These are phyloP conservation scores for Mercenaria mercenaria DNA, from an alignment of 1,140 invertebrate genomes.

Conservation along the genomic window DNA sequence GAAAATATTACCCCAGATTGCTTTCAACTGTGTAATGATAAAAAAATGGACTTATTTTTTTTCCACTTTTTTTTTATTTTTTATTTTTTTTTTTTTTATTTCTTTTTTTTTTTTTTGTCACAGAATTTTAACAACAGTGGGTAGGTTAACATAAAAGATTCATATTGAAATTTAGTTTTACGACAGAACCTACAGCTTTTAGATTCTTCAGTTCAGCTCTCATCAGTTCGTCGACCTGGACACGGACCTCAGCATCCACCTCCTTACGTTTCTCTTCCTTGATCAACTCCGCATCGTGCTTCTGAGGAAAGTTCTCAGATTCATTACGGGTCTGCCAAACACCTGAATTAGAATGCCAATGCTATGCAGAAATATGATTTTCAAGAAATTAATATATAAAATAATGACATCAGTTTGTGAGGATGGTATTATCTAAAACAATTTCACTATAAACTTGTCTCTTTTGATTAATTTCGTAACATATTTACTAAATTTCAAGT, in stretches of 20 bases:
- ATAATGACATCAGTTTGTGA: neutral
- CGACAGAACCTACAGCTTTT: slow-evolving; percentile 87
- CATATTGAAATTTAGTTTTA: too few species aligned
- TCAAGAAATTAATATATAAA: neutral
- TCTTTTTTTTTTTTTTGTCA: too few species aligned
- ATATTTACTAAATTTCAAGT: too few species aligned
- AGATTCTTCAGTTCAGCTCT: slow-evolving; percentile 93
- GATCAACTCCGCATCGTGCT: slow-evolving; percentile 92
- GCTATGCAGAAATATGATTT: too few species aligned
- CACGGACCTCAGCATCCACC: slow-evolving; percentile 94
- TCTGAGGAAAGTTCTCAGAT: slow-evolving; percentile 89
- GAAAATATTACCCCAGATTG: too few species aligned
- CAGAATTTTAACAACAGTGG: too few species aligned
- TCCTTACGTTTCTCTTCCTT: slow-evolving; percentile 92
- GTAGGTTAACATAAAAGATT: too few species aligned
- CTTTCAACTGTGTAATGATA: too few species aligned
- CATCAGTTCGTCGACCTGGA: slow-evolving; percentile 94
- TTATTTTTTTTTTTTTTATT: too few species aligned
- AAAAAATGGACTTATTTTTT: too few species aligned
- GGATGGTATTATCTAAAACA: neutral
- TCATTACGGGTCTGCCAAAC: slow-evolving; percentile 94
- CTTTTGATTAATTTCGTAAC: too few species aligned
- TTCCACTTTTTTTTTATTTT: too few species aligned
- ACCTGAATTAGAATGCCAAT: slow-evolving; percentile 61
- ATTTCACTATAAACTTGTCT: neutral